Conservation (phyloP, 1,140 invertebrate species). For the Caenorhabditis briggsae region DNA sequence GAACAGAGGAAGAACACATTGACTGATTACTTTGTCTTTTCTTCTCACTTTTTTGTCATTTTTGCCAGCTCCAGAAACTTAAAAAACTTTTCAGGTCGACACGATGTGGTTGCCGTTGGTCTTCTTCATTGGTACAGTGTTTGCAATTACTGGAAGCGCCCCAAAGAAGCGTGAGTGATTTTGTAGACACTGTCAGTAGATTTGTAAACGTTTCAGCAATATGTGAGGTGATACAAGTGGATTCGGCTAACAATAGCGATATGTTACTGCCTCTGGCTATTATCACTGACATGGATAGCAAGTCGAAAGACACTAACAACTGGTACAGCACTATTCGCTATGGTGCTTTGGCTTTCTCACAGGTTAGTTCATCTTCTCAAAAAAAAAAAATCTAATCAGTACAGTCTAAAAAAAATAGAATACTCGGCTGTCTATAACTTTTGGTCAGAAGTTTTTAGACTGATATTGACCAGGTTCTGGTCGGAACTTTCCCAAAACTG, state of each 20-base stretch:
- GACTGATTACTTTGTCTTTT: conserved; percentile 1
- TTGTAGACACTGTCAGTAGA: not conserved
- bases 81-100: too few species aligned
- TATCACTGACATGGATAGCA: conserved; percentile 34
- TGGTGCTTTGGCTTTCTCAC: conserved; percentile 13
- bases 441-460: too few species aligned
- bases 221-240: conserved; percentile 23
- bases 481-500: too few species aligned
- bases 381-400: not conserved
- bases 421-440: too few species aligned
- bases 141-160: not conserved
- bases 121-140: not conserved
- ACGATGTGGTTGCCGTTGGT: not conserved
- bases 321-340: conserved; percentile 39
- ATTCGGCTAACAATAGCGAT: conserved; percentile 14
- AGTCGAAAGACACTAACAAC: not conserved
- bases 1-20: not conserved
- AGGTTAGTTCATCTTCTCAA: not conserved
- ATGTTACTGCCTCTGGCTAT: conserved; percentile 5
- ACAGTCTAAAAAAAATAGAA: too few species aligned
- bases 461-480: too few species aligned
- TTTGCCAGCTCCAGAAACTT: not conserved
- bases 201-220: not conserved
- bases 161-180: not conserved
- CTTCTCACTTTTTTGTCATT: not conserved